Percentiles rank a stretch among this genome's conserved stretches.
Conservation (phyloP, 2,797 vertebrate genomes). For the Tapirus indicus region DNA sequence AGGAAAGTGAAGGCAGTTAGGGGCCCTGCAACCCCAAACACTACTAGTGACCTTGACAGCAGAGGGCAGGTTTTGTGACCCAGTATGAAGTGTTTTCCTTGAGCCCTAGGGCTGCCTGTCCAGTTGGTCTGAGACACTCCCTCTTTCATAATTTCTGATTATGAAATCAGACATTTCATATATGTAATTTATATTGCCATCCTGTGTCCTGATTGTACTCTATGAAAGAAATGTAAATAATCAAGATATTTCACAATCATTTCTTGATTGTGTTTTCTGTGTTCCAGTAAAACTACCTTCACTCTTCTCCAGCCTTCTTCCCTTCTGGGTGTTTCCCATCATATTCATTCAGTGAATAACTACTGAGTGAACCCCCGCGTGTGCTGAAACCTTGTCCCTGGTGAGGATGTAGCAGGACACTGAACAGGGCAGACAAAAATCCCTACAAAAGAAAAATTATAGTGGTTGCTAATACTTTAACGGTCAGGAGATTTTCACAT, state of each 20-base stretch:
- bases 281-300: background rate
- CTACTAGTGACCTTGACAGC: background rate
- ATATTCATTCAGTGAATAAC: background rate
- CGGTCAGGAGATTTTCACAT: background rate
- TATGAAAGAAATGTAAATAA: background rate
- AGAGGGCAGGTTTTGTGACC: background rate
- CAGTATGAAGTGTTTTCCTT: background rate
- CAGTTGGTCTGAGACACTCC: background rate
- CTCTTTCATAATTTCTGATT: conserved; percentile 43
- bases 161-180: conserved; percentile 29
- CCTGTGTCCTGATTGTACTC: background rate
- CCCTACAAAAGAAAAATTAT: background rate
- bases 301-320: background rate
- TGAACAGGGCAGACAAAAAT: background rate
- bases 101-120: background rate
- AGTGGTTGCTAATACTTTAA: background rate
- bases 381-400: background rate
- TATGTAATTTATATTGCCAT: background rate
- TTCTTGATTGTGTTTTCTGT: conserved; percentile 4
- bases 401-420: background rate
- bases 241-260: background rate
- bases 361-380: background rate
- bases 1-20: background rate
- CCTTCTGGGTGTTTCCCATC: background rate
- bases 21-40: background rate